Base-by-base conservation (phyloP, 2,113 vertebrate species). In the Tyto alba region DNA sequence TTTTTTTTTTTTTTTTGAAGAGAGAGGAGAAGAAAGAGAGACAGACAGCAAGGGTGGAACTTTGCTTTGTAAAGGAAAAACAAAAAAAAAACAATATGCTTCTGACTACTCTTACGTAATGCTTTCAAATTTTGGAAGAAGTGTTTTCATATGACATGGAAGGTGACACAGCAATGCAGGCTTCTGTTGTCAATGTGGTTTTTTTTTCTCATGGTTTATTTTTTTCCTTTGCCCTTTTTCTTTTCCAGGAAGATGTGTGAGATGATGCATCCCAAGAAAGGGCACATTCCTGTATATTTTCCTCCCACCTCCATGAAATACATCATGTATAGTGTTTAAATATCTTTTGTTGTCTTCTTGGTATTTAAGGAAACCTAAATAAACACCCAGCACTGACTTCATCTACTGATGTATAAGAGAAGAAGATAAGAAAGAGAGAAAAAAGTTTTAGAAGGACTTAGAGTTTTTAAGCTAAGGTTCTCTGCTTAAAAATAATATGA, bases 1-100 rank as follows among this genome's bases (percentile, higher is more conserved):
- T 96, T 97, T 97, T 96, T 95, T 90, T 93, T 94, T 75, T 82
- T 93, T 89, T 71, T 82, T 40, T 95, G 78, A 40, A 85, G 82
- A 86, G 38, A 62, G 81, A 72, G 43, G n/a, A 78, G 32, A 52
- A 90, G 84, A 95, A 84, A 89, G 32, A 87, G 38, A 90, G 41
- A 90, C 48, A 85, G 84, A 90, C 48, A 95, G 93, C 63, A 96
- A 95, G 97, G 97, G 96, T 97, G 97, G 95, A 98, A 98, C 97
- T 97, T 97, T 94, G 93, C 97, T 97, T 98, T 97, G 90, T 96
- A 97, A 95, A 92, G 87, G 76, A 95, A 90, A 85, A 91, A 86
- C 48, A 69, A 83, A 27, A 34, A 85, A 73, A 75, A 93, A 40
- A 9, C 81, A 93, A 81, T 81, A 88, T 90, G 88, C 88, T 88